Evolutionary conservation across 1,140 invertebrate genomes (phyloP), one percentile per base, ranked within the genome.

Genomic region (Stegodyphus mimosarum): DNA sequence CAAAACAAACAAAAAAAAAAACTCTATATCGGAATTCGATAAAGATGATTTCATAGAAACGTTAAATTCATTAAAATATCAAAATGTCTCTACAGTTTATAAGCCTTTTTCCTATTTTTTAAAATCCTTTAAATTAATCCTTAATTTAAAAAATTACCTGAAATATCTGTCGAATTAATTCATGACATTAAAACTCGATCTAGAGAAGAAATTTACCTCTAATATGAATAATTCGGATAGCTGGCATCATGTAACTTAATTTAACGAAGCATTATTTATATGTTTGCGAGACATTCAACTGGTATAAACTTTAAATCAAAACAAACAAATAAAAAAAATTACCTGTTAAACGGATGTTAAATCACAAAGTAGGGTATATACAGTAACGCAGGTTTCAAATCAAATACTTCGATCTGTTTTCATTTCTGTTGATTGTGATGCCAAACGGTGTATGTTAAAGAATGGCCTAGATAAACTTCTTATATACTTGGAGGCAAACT

Each of bases 401-500:
- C 9, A 63, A 63, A 63, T 33, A 9, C 13, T 17, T 76, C 33
- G n/a, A 53, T 17, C 7, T 48, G n/a, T 11, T 18, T 52, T 10
- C 6, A 7, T 52, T 64, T 11, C 18, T 76, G 11, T 76, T 52
- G 64, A 49, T 7, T 48, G n/a, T 50, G 15, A 33, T 50, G 11
- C 60, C 48, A 13, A 15, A 13, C 18, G 53, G 64, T 76, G 33
- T 64, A 76, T 76, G 74, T 13, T 76, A 76, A 76, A 7, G 33
- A 4, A 13, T 76, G 74, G 33, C 74, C 74, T 76, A 76, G 74
- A 76, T 33, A 76, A 76, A 76, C 7, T 64, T 48, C 60, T 76
- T 76, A 63, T 76, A 76, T 76, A 76, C 74, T 9, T 9, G 9
- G 15, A 60, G 55, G 55, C 15, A 60, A 60, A 60, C 55, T 60